Evolutionary conservation across 2,113 vertebrate species (phyloP).

Genomic region (Trinectes maculatus): DNA sequence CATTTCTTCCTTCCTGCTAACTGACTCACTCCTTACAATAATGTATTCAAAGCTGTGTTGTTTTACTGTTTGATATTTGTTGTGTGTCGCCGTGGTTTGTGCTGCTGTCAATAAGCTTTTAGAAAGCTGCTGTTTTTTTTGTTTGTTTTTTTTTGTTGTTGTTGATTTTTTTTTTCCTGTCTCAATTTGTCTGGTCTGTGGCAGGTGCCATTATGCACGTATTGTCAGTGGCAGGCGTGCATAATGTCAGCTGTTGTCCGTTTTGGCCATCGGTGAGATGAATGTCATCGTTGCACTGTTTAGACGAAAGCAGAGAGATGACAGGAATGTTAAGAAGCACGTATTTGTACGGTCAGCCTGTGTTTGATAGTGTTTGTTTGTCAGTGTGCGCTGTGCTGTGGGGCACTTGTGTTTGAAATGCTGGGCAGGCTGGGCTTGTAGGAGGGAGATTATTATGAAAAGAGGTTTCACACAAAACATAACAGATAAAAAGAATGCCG

Average conservation of each 20-base stretch:
- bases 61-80: slow-evolving; percentile 64
- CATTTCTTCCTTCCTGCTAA: slow-evolving; percentile 48
- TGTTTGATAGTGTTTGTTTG: slow-evolving; percentile 42
- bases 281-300: slow-evolving; percentile 52
- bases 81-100: slow-evolving; percentile 62
- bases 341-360: slow-evolving; percentile 23
- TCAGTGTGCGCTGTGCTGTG: slow-evolving; percentile 30
- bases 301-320: slow-evolving; percentile 36
- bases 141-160: slow-evolving; percentile 4
- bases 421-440: slow-evolving; percentile 16
- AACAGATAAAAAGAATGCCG: slow-evolving; percentile 14
- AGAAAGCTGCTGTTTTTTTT: slow-evolving; percentile 36
- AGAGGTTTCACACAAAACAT: slow-evolving; percentile 7
- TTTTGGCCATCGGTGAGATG: slow-evolving; percentile 25
- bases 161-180: slow-evolving; percentile 16
- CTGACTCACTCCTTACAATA: slow-evolving; percentile 50
- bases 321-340: slow-evolving; percentile 53
- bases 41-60: slow-evolving; percentile 59
- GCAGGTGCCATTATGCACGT: slow-evolving; percentile 34
- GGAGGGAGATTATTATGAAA: slow-evolving; percentile 28
- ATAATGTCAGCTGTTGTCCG: slow-evolving; percentile 16
- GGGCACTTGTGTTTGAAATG: slow-evolving; percentile 24
- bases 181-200: slow-evolving; percentile 32
- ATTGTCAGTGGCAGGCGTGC: slow-evolving; percentile 20
- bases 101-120: slow-evolving; percentile 68